These are phyloP conservation scores for Eueides isabella DNA, from an alignment of 1,140 invertebrate species.

Conservation along the genomic window DNA sequence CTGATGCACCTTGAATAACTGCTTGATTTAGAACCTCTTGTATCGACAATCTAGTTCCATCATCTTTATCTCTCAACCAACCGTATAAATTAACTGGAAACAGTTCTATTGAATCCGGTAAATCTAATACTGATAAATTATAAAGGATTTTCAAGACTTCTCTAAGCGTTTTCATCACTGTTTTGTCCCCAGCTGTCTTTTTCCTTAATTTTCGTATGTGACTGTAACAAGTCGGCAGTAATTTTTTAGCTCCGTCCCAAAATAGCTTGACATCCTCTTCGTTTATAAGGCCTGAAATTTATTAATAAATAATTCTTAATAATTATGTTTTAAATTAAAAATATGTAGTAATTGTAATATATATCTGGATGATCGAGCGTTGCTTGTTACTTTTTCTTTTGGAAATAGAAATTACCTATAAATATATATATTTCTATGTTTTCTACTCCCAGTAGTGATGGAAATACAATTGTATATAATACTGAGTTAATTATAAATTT, in stretches of 20 bases:
- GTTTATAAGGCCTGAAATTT: slow-evolving; percentile 76
- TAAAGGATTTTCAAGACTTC: slow-evolving; percentile 88
- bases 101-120: slow-evolving; percentile 84
- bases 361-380: no score
- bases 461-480: no score
- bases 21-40: slow-evolving; percentile 85
- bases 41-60: slow-evolving; percentile 83
- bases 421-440: no score
- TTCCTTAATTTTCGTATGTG: slow-evolving; percentile 89
- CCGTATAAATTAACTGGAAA: slow-evolving; percentile 88
- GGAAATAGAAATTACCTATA: no score
- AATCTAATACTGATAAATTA: slow-evolving; percentile 83
- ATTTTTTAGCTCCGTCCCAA: slow-evolving; percentile 89
- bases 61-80: slow-evolving; percentile 83
- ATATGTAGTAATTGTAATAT: no score
- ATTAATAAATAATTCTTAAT: neutral
- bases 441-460: no score
- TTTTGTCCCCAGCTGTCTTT: slow-evolving; percentile 87
- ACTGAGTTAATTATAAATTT: no score
- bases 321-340: no score
- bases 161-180: slow-evolving; percentile 85
- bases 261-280: slow-evolving; percentile 89
- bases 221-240: slow-evolving; percentile 89
- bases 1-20: slow-evolving; percentile 87
- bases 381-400: no score